Conservation (phyloP, 2,888 invertebrate genomes). For the Merodon equestris region DNA sequence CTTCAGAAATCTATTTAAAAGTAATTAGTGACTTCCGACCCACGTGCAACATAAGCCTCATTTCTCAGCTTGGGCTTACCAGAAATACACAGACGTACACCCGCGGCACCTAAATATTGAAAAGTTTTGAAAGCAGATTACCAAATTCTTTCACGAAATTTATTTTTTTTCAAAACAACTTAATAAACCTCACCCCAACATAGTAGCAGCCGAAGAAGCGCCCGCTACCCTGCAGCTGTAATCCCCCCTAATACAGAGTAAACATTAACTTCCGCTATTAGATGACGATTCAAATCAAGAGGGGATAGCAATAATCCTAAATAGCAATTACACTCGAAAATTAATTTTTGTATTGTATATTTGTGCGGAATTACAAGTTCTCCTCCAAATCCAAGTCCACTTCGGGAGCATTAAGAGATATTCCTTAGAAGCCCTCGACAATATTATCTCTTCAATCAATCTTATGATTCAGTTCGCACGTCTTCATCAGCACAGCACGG, state of each 20-base stretch:
- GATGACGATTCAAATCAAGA: conserved; percentile 18
- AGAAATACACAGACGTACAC: too few relatives aligned
- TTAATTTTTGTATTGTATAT: conserved; percentile 58
- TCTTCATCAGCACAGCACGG: conserved; percentile 2
- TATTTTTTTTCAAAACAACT: background rate
- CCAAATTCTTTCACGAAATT: too few relatives aligned
- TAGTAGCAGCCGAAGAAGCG: conserved; percentile 1
- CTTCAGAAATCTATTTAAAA: background rate
- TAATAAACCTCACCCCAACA: conserved; percentile 10
- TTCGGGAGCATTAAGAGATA: conserved; percentile 8
- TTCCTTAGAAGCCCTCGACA: conserved; percentile 38
- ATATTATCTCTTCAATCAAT: conserved; percentile 51
- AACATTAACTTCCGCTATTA: conserved; percentile 40
- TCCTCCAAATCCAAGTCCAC: conserved; percentile 22
- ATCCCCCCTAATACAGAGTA: conserved; percentile 49
- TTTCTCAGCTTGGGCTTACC: too few relatives aligned
- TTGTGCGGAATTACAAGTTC: conserved; percentile 54
- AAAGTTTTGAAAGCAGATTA: too few relatives aligned
- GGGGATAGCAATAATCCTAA: conserved; percentile 53
- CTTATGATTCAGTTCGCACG: conserved; percentile 47
- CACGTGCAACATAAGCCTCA: too few relatives aligned
- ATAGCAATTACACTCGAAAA: conserved; percentile 54
- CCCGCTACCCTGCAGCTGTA: conserved; percentile 30
- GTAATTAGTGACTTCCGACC: too few relatives aligned
- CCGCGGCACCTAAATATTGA: too few relatives aligned